Evolutionary conservation across 2,797 vertebrate genomes (phyloP).

Genomic region (Pangasius djambal): DNA sequence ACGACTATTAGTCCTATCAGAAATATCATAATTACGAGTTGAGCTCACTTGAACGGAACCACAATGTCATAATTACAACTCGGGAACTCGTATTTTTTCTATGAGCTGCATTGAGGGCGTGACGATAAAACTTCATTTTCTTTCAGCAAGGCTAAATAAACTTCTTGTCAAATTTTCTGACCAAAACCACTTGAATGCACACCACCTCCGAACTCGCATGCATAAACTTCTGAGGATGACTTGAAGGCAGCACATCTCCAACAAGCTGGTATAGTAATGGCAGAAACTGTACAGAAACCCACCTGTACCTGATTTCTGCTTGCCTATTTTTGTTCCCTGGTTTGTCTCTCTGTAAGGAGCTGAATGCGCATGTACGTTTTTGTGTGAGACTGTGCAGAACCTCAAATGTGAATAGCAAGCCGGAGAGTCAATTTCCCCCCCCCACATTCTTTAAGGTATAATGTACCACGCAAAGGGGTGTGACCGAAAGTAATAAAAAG

Average conservation of each 20-base stretch:
- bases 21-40: background rate
- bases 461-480: background rate
- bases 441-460: background rate
- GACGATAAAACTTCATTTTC: background rate
- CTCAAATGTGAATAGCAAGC: background rate
- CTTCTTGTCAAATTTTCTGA: background rate
- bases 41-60: background rate
- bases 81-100: background rate
- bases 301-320: background rate
- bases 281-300: background rate
- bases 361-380: background rate
- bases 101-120: background rate
- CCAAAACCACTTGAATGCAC: background rate
- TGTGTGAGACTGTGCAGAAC: background rate
- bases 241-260: background rate
- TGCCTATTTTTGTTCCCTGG: background rate
- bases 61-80: background rate
- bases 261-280: background rate
- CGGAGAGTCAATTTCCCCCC: no score
- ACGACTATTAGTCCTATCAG: background rate
- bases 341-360: background rate
- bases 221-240: background rate
- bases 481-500: conserved; percentile 3
- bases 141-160: background rate
- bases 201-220: background rate